Evolutionary conservation across 2,113 vertebrate species (phyloP).

Genomic region (Anarrhichthys ocellatus): DNA sequence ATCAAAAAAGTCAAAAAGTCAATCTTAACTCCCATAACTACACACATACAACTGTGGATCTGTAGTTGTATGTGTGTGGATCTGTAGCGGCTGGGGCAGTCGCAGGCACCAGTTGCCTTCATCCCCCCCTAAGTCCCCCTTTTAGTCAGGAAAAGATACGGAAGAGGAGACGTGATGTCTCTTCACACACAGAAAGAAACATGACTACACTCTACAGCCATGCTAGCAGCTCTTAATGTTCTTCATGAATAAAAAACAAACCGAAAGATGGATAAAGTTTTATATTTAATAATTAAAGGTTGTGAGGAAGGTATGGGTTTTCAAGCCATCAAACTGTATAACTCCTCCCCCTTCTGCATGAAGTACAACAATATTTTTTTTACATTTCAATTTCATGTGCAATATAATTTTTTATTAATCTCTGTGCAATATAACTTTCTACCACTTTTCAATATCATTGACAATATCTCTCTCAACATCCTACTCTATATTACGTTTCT

Average conservation of each 20-base stretch:
- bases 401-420: no score
- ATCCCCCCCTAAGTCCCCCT: no score
- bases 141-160: conserved; percentile 4
- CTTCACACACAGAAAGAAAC: background rate
- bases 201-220: background rate
- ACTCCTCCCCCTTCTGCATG: background rate
- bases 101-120: no score
- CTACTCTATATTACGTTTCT: no score
- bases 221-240: background rate
- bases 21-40: conserved; percentile 4
- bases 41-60: conserved; percentile 1
- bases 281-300: background rate
- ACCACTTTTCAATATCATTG: no score
- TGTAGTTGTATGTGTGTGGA: background rate
- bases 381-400: background rate
- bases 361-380: background rate
- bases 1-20: conserved; percentile 37
- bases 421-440: no score
- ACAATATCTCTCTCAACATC: no score
- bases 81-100: no score
- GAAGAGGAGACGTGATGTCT: conserved; percentile 12
- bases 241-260: background rate
- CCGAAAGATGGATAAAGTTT: background rate
- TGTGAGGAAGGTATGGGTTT: background rate
- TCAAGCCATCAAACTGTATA: background rate